Percentiles rank a stretch among this genome's conserved stretches.
Evolutionary conservation across 2,888 invertebrate genomes (phyloP).

Genomic region (Aphrophora alni): DNA sequence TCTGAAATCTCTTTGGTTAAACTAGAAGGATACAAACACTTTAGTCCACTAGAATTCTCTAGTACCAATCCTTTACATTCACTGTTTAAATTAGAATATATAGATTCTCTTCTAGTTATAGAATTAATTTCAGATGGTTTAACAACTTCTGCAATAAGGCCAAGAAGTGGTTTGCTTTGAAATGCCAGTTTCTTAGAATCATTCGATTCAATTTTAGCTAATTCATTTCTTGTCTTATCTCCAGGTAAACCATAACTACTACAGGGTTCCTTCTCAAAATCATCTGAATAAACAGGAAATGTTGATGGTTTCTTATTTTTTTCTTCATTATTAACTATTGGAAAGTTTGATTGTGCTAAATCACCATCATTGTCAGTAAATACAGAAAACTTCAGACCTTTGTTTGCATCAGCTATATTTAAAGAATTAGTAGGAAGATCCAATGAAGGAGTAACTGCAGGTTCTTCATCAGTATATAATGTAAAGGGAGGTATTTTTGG

Average conservation of each 20-base stretch:
- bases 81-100: background rate
- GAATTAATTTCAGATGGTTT: background rate
- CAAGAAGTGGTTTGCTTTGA: background rate
- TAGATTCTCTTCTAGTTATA: background rate
- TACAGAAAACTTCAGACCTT: background rate
- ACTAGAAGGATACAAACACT: background rate
- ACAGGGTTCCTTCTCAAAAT: background rate
- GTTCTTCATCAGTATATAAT: constrained; percentile 29
- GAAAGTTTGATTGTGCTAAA: background rate
- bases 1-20: background rate
- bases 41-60: background rate
- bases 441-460: background rate
- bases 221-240: background rate
- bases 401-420: background rate
- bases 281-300: background rate
- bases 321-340: background rate
- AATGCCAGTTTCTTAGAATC: background rate
- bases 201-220: background rate
- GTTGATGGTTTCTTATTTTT: background rate
- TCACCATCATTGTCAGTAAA: background rate
- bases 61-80: background rate
- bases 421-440: background rate
- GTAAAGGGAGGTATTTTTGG: constrained; percentile 14
- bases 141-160: background rate
- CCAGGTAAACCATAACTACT: background rate